Evolutionary conservation across 2,113 vertebrate genomes (phyloP).

Genomic region (Lampris megalopsis): DNA sequence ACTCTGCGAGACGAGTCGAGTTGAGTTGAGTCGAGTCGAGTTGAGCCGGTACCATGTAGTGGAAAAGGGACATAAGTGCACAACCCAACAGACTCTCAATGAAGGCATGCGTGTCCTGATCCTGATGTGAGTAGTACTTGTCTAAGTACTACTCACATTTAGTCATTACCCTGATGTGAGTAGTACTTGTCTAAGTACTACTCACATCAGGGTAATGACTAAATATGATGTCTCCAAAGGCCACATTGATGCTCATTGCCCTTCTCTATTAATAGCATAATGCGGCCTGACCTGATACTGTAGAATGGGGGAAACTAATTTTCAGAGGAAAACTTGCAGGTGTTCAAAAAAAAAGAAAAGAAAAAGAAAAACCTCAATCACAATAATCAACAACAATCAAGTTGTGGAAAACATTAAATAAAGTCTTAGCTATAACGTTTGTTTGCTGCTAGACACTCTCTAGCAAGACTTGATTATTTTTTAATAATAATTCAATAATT

Average conservation of each 20-base stretch:
- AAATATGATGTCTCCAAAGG: not conserved
- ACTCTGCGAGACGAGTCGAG: no score
- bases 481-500: no score
- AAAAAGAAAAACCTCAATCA: conserved; percentile 20
- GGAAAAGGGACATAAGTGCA: not conserved
- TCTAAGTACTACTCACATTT: not conserved
- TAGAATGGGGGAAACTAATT: conserved; percentile 45
- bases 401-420: no score
- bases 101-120: no score
- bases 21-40: no score
- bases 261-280: conserved; percentile 57
- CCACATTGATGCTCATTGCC: conserved; percentile 2
- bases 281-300: conserved; percentile 42
- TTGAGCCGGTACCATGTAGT: no score
- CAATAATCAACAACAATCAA: conserved; percentile 36
- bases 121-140: no score
- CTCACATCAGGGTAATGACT: conserved; percentile 10
- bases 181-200: not conserved
- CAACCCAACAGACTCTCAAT: not conserved
- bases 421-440: no score
- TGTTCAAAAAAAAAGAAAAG: not conserved
- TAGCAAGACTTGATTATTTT: no score
- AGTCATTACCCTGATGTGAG: no score
- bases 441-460: no score
- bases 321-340: conserved; percentile 28